Evolutionary conservation across 2,113 vertebrate species (phyloP), one percentile per base, ranked within the genome.

Genomic region (Psilopogon haemacephalus): DNA sequence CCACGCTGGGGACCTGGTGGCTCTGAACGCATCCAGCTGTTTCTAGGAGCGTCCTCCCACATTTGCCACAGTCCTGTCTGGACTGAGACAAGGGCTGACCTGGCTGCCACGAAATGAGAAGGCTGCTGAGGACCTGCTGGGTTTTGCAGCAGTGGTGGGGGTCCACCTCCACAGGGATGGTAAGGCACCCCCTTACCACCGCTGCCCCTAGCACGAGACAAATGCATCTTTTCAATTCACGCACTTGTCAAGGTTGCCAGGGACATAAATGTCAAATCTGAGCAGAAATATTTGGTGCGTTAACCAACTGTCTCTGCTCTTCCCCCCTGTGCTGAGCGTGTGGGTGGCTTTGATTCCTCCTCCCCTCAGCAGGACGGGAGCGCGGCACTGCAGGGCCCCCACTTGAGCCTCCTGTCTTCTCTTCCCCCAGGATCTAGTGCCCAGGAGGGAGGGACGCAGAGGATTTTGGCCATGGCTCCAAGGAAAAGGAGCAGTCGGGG

Each of bases 401-500:
- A 64, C 90, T 83, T 4, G 0, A 89, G 27, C 67, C 48, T 87
- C 50, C 42, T 11, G 68, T 94, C 52, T 85, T 64, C 65, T 92
- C 77, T 95, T 42, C 56, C 64, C 74, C 52, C 84, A 97, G 98
- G 96, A 86, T 97, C 96, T 98, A 98, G 96, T 77, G 80, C 95
- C 86, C 95, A 75, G 97, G 67, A 94, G 96, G 94, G 94, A 93
- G 71, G 92, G 72, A 92, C 88, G 0, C 64, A 3, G 55, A 88
- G 97, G 81, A 91, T 21, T 86, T 90, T 83, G 94, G 96, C 97
- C 98, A 99, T 99, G 99, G 98, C 99, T 70, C 99, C 99, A 37
- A 98, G 99, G 89, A 99, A 99, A 96, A 98, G 99, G 82, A 98
- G 98, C 30, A 38, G 98, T 37, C 95, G 99, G 26, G 98, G 99